A percentile compares a stretch with the other conserved stretches of the same genome.
These are phyloP conservation scores for Gallinago undulata DNA, from an alignment of 2,113 vertebrate genomes.

Conservation along the genomic window DNA sequence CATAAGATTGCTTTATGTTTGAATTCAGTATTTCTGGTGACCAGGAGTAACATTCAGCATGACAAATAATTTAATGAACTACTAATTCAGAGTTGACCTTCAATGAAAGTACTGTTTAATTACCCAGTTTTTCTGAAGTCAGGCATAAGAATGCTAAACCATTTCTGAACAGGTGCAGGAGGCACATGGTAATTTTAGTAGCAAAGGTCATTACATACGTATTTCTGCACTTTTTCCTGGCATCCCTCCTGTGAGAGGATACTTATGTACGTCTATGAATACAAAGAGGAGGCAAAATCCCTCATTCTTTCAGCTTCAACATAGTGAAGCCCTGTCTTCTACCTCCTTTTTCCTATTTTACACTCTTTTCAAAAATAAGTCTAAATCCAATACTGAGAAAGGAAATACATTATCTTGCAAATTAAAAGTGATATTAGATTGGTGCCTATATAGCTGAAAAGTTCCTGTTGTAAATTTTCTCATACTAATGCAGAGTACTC, in stretches of 20 bases:
- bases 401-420: background rate
- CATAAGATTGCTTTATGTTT: background rate
- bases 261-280: background rate
- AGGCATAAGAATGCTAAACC: slow-evolving; percentile 15
- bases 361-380: background rate
- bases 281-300: background rate
- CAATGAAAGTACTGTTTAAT: slow-evolving; percentile 44
- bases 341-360: background rate
- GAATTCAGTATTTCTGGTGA: background rate
- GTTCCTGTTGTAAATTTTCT: background rate
- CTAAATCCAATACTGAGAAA: background rate
- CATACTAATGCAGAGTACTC: background rate
- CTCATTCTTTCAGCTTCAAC: background rate
- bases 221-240: background rate
- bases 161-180: slow-evolving; percentile 22
- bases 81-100: slow-evolving; percentile 38
- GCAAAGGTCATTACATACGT: slow-evolving; percentile 23
- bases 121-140: slow-evolving; percentile 36
- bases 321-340: background rate
- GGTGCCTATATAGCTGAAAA: background rate
- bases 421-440: background rate
- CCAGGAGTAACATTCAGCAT: slow-evolving; percentile 19
- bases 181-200: slow-evolving; percentile 18
- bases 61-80: slow-evolving; percentile 55
- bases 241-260: background rate